Evolutionary conservation across 2,797 vertebrate species (phyloP).

Genomic region (Hephaestus fuliginosus): DNA sequence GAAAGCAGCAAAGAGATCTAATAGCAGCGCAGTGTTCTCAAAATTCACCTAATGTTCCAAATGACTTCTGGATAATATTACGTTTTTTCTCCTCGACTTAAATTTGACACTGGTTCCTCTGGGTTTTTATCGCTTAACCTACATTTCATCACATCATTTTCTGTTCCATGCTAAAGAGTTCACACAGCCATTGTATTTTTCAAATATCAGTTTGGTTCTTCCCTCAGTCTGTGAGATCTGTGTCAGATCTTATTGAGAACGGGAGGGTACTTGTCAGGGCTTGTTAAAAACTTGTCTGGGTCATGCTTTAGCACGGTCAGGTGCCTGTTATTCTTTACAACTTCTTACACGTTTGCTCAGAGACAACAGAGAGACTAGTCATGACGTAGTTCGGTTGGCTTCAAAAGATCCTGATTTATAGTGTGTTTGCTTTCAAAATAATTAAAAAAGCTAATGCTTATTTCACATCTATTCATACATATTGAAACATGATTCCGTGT

Average conservation of each 20-base stretch:
- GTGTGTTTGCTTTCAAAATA: background rate
- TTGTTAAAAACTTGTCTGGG: slow-evolving; percentile 54
- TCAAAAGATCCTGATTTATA: background rate
- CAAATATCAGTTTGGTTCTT: background rate
- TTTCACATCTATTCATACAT: slow-evolving; percentile 1
- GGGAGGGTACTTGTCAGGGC: slow-evolving; percentile 34
- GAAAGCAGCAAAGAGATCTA: background rate
- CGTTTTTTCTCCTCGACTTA: background rate
- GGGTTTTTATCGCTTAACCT: slow-evolving; percentile 1
- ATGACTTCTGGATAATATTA: background rate
- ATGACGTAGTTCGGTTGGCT: background rate
- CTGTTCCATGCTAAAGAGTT: background rate
- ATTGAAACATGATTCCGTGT: background rate
- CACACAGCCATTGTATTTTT: background rate
- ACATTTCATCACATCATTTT: background rate
- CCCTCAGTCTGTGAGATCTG: background rate
- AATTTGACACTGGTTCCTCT: background rate
- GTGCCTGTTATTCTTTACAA: slow-evolving; percentile 1
- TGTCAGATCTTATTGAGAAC: background rate
- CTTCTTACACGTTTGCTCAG: slow-evolving; percentile 32
- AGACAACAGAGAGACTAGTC: slow-evolving; percentile 12
- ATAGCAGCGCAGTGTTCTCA: background rate
- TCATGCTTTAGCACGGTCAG: slow-evolving; percentile 23
- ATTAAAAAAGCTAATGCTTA: background rate
- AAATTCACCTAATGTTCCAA: background rate